Conservation (phyloP, 2,797 vertebrate species). For the Mus spretus region DNA sequence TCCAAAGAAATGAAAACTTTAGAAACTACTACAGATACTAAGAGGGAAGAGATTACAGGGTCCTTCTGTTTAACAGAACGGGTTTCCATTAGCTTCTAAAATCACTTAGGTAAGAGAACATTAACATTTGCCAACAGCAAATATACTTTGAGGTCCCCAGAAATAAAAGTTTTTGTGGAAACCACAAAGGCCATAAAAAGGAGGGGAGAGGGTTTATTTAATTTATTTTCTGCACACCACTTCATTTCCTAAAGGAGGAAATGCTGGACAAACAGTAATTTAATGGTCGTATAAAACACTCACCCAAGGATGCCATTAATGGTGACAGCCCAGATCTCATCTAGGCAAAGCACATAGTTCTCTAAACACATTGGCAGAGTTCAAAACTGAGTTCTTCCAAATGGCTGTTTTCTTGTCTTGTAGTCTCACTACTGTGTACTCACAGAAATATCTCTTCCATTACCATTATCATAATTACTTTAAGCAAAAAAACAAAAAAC, state of each 20-base stretch:
- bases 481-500: conserved; percentile 26
- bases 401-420: neutral
- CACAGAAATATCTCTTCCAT: conserved; percentile 69
- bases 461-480: conserved; percentile 62
- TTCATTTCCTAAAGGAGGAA: conserved; percentile 75
- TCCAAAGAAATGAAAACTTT: conserved; percentile 23
- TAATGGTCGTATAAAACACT: conserved; percentile 46
- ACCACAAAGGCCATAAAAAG: conserved; percentile 65
- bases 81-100: conserved; percentile 64
- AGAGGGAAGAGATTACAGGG: conserved; percentile 13
- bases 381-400: neutral
- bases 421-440: neutral
- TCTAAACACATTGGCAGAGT: neutral
- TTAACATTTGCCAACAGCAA: conserved; percentile 68
- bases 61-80: conserved; percentile 42
- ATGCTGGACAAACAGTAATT: conserved; percentile 44
- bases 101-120: conserved; percentile 66
- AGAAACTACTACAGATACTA: conserved; percentile 11
- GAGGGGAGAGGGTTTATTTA: conserved; percentile 64
- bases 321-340: conserved; percentile 5
- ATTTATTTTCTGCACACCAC: conserved; percentile 71
- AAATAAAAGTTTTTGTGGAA: conserved; percentile 76
- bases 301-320: conserved; percentile 51
- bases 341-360: neutral
- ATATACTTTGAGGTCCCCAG: conserved; percentile 66